Evolutionary conservation across 2,113 vertebrate species (phyloP).

Genomic region (Solea solea): DNA sequence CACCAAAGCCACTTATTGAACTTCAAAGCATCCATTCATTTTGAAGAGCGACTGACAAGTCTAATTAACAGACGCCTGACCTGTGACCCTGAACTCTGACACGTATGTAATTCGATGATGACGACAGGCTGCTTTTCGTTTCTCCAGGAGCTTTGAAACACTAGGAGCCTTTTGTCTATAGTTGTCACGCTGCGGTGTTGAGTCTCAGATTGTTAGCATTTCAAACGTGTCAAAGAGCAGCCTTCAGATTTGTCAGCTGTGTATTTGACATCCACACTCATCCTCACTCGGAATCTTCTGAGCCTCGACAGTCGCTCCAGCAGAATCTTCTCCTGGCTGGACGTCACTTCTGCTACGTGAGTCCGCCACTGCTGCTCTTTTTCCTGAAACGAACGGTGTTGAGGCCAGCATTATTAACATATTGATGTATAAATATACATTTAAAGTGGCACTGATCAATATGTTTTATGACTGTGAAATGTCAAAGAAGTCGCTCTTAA

Average conservation of each 20-base stretch:
- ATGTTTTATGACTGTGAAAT: background rate
- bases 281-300: conserved; percentile 75
- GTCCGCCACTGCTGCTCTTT: conserved; percentile 75
- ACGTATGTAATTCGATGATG: conserved; percentile 19
- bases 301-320: conserved; percentile 70
- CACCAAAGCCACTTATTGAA: background rate
- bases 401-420: too few species aligned
- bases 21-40: conserved; percentile 4
- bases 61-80: conserved; percentile 11
- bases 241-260: background rate
- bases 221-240: conserved; percentile 3
- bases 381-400: conserved; percentile 55
- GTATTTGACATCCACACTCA: background rate
- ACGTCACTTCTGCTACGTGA: conserved; percentile 65
- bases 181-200: conserved; percentile 6
- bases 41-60: background rate
- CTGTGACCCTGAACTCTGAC: conserved; percentile 1
- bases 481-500: background rate
- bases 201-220: background rate
- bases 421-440: too few species aligned
- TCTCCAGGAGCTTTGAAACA: conserved; percentile 31
- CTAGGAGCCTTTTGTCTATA: background rate
- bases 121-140: background rate
- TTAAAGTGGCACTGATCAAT: too few species aligned
- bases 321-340: conserved; percentile 64